Evolutionary conservation across 2,888 invertebrate species (phyloP).

Genomic region (Beris chalybata): DNA sequence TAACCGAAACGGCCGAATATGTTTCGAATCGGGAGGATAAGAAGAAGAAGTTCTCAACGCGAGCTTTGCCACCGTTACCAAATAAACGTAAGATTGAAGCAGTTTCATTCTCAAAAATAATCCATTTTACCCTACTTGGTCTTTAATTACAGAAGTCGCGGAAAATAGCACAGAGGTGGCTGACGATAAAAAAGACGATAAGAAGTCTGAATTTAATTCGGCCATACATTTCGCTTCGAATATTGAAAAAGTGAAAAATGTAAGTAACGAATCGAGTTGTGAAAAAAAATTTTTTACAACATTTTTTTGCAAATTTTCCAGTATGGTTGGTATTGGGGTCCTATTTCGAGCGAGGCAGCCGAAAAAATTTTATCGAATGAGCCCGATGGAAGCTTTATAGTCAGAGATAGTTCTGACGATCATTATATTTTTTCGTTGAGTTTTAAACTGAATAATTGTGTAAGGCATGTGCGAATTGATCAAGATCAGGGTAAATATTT

Average conservation of each 20-base stretch:
- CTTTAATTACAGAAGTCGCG: slow-evolving; percentile 6
- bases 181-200: slow-evolving; percentile 43
- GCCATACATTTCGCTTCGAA: slow-evolving; percentile 86
- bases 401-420: slow-evolving; percentile 91
- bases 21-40: slow-evolving; percentile 48
- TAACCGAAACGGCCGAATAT: slow-evolving; percentile 42
- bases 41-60: slow-evolving; percentile 63
- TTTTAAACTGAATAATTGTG: slow-evolving; percentile 86
- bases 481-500: slow-evolving; percentile 82
- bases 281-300: slow-evolving; percentile 20
- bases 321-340: slow-evolving; percentile 98
- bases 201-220: slow-evolving; percentile 49
- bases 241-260: slow-evolving; percentile 92
- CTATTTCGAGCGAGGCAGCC: slow-evolving; percentile 86
- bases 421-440: slow-evolving; percentile 93
- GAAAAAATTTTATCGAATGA: slow-evolving; percentile 89
- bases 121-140: neutral
- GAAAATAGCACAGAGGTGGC: slow-evolving; percentile 3
- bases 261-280: slow-evolving; percentile 59
- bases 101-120: neutral
- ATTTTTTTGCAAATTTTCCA: slow-evolving; percentile 54
- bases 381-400: slow-evolving; percentile 92
- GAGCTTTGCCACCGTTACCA: slow-evolving; percentile 71
- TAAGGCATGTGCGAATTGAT: slow-evolving; percentile 90
- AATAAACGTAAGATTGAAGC: slow-evolving; percentile 52